phyloP scores from a whole-genome alignment of 2,888 invertebrate species.

The Meliscaeva auricollis region DNA sequence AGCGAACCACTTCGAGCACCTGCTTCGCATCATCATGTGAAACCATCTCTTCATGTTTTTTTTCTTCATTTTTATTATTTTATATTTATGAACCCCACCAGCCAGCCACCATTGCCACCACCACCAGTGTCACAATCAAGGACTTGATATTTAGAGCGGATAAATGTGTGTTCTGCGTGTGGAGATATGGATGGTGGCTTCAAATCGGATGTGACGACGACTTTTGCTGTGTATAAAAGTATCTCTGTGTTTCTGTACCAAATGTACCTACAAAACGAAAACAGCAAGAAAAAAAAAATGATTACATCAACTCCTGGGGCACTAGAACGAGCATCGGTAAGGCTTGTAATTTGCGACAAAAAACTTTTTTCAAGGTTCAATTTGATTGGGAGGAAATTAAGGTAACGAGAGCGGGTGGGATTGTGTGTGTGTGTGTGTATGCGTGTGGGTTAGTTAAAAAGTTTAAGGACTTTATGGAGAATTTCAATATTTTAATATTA shows the following conservation, averaged over 20 bases:
- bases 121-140: constrained; percentile 20
- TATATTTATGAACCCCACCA: not conserved
- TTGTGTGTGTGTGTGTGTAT: not conserved
- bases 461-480: constrained; percentile 34
- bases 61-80: not conserved
- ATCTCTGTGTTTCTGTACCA: not conserved
- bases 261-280: no score
- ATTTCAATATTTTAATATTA: constrained; percentile 28
- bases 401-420: not conserved
- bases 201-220: constrained; percentile 22
- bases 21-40: constrained; percentile 23
- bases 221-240: not conserved
- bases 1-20: constrained; percentile 42
- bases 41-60: constrained; percentile 2
- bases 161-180: constrained; percentile 43
- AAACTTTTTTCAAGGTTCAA: constrained; percentile 32
- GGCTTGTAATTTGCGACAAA: constrained; percentile 36
- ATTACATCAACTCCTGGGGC: not conserved
- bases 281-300: not conserved
- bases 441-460: not conserved
- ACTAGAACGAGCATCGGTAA: constrained; percentile 13
- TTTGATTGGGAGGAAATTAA: constrained; percentile 47
- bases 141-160: constrained; percentile 67
- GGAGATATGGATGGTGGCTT: constrained; percentile 5
- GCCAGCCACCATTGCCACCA: not conserved